Evolutionary conservation across 1,140 invertebrate species (phyloP), one percentile per base, ranked within the genome.

Genomic region (Oscheius sp.): DNA sequence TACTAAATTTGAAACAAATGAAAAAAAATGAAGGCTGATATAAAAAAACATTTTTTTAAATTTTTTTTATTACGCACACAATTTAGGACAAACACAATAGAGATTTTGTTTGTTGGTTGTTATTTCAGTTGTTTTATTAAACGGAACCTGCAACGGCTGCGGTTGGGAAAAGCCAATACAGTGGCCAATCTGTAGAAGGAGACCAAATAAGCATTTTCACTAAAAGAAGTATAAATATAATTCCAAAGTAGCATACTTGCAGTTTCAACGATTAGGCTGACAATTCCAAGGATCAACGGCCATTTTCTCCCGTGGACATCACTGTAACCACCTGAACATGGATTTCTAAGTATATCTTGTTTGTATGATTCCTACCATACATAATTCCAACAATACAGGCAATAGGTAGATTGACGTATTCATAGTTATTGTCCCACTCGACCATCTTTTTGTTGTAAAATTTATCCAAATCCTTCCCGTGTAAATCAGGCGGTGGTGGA

Each of bases 381-480:
- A 77, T 64, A 42, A 77, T 70, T 66, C 72, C 75, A 49, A 75
- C 67, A 31, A 77, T 46, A 46, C 65, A 70, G 34, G 75, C 65
- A 29, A 77, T 68, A 28, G 75, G 75, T 31, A 75, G 32, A 46
- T 77, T 77, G 4, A 77, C 59, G 34, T 77, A 77, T 31, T 66
- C 62, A 55, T 77, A 77, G 49, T 77, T 73, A 35, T 75, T 68
- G 61, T 77, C 75, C 75, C 75, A 77, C 31, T 52, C 55, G 28
- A 77, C 72, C 75, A 76, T 74, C 35, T 66, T 58, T 38, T 75
- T 77, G 61, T 76, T 75, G 61, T 69, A 69, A 52, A 78, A 75
- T 55, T 75, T 77, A 3, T 75, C 61, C 18, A 69, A 46, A 31
- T 68, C 65, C 13, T 69, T 59, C 13, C 42, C 49, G 15, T 31